phyloP scores from a whole-genome alignment of 1,140 invertebrate genomes.

The Heliconius nattereri region DNA sequence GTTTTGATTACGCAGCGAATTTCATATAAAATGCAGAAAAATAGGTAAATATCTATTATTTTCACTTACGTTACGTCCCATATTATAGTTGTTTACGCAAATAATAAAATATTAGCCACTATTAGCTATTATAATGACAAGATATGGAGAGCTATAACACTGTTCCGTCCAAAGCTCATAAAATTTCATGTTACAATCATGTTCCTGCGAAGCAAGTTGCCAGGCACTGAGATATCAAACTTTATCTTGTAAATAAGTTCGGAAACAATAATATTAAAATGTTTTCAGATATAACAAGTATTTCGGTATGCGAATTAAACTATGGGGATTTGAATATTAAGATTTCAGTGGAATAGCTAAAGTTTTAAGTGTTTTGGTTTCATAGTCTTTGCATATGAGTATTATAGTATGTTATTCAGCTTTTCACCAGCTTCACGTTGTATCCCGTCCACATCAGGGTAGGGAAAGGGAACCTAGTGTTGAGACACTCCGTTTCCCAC shows the following conservation, averaged over 20 bases:
- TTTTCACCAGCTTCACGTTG: no score
- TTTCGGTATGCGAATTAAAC: constrained; percentile 13
- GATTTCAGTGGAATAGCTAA: background rate
- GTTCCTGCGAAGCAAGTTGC: constrained; percentile 15
- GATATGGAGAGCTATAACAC: constrained; percentile 2
- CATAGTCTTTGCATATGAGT: background rate
- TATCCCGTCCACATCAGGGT: no score
- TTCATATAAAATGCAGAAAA: no score
- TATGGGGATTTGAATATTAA: constrained; percentile 16
- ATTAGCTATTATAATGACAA: constrained; percentile 11
- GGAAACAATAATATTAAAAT: constrained; percentile 15
- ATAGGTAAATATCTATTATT: no score
- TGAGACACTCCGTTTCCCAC: no score
- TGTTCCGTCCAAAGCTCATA: constrained; percentile 8
- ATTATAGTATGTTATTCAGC: no score
- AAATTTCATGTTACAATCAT: constrained; percentile 23
- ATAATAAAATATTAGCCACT: background rate
- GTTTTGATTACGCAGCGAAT: no score
- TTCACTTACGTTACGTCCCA: background rate
- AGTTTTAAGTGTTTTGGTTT: background rate
- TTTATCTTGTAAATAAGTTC: constrained; percentile 11
- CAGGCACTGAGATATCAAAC: background rate
- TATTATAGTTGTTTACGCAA: background rate
- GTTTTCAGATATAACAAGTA: constrained; percentile 9
- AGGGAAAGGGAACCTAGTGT: no score